Conservation (phyloP, 2,113 vertebrate genomes). For the Ceratotherium simum region DNA sequence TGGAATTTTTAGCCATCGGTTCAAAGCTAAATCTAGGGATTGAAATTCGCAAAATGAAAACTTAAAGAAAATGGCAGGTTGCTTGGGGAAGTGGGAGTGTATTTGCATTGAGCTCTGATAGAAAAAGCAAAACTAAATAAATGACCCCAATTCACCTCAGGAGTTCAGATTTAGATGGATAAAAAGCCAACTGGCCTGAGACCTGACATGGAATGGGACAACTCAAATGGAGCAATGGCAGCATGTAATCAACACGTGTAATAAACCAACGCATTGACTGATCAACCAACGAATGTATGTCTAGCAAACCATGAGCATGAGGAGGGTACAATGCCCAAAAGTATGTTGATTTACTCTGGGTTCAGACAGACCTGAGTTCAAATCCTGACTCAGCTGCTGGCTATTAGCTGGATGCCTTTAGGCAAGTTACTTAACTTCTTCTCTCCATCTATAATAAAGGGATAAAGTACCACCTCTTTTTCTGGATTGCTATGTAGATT, state of each 20-base stretch:
- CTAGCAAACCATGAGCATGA: not conserved
- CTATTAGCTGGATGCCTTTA: not conserved
- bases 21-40: conserved; percentile 35
- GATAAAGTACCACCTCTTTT: not conserved
- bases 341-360: not conserved
- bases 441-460: not conserved
- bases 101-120: not conserved
- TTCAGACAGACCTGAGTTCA: conserved; percentile 50
- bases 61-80: not conserved
- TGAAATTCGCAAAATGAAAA: conserved; percentile 51
- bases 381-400: not conserved
- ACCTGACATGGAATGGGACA: not conserved
- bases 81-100: not conserved
- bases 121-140: conserved; percentile 54
- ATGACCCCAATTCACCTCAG: not conserved
- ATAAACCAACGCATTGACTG: not conserved
- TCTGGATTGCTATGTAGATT: conserved; percentile 38
- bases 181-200: not conserved
- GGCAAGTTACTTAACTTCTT: conserved; percentile 28
- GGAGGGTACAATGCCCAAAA: not conserved
- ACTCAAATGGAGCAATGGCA: not conserved
- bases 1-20: conserved; percentile 42
- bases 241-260: not conserved
- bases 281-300: not conserved
- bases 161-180: not conserved